phyloP scores from a whole-genome alignment of 2,797 vertebrate genomes.

The Gorsachius magnificus region DNA sequence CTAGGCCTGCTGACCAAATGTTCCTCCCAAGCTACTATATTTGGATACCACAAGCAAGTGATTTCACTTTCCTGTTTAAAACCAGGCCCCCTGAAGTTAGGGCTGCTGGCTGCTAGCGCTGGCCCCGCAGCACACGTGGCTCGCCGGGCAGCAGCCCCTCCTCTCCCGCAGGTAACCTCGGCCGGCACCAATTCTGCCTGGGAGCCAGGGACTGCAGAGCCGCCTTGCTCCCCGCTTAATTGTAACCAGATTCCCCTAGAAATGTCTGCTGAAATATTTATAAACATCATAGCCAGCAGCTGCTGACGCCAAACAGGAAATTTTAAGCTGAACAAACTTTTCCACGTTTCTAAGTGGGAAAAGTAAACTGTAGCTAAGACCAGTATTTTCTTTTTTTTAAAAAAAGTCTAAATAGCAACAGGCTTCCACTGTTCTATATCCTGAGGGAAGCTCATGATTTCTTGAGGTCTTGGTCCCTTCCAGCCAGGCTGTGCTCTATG shows the following conservation, averaged over 20 bases:
- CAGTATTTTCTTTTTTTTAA: background rate
- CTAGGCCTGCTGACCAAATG: background rate
- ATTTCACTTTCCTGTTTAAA: background rate
- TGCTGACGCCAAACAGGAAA: conserved; percentile 69
- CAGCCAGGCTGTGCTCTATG: background rate
- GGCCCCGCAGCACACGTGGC: background rate
- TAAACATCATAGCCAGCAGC: conserved; percentile 59
- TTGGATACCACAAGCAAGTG: background rate
- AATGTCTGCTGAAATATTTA: conserved; percentile 66
- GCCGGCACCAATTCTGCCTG: background rate
- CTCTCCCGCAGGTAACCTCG: background rate
- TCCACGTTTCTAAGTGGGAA: conserved; percentile 63
- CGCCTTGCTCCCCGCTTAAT: background rate
- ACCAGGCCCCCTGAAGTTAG: background rate
- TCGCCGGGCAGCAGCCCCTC: background rate
- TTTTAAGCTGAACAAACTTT: conserved; percentile 67
- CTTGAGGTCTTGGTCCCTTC: background rate
- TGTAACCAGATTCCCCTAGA: conserved; percentile 14
- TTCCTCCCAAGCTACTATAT: background rate
- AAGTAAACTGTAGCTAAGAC: conserved; percentile 58
- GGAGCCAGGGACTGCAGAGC: background rate
- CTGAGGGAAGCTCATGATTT: background rate
- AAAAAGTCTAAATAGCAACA: conserved; percentile 29
- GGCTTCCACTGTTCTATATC: background rate
- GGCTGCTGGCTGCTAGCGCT: background rate